Conservation (phyloP, 1,140 invertebrate species). For the Temnothorax nylanderi region DNA sequence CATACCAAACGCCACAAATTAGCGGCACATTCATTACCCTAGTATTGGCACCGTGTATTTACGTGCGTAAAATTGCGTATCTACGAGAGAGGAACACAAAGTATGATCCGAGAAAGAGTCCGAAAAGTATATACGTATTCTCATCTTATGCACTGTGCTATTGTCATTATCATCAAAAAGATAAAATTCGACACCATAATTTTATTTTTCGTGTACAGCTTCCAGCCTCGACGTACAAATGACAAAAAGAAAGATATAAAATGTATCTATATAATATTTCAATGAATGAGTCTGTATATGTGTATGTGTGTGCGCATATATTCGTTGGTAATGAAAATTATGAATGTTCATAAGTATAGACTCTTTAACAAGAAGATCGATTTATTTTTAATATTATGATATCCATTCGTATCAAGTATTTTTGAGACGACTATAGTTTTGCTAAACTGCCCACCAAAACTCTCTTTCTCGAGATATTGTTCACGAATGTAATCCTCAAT, state of each 20-base stretch:
- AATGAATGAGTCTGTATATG: neutral
- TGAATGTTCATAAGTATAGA: neutral
- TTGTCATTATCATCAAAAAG: conserved; percentile 70
- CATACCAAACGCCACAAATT: conserved; percentile 63
- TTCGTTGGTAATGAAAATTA: conserved; percentile 21
- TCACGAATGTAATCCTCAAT: conserved; percentile 6
- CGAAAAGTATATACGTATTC: conserved; percentile 1
- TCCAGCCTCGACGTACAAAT: neutral
- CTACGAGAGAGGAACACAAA: conserved; percentile 55
- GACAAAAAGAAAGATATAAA: neutral
- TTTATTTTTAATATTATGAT: conserved; percentile 12
- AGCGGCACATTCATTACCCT: conserved; percentile 67
- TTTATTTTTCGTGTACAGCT: conserved; percentile 11
- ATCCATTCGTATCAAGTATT: conserved; percentile 31
- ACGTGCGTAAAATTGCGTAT: conserved; percentile 66
- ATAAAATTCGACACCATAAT: conserved; percentile 63
- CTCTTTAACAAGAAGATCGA: neutral
- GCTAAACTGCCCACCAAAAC: neutral
- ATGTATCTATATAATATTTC: conserved; percentile 13
- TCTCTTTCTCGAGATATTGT: conserved; percentile 25
- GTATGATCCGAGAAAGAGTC: conserved; percentile 53
- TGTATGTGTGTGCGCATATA: neutral
- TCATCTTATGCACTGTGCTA: neutral
- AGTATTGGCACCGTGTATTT: conserved; percentile 75
- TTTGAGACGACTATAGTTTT: neutral